A percentile compares a stretch with the other conserved stretches of the same genome.
phyloP scores from a whole-genome alignment of 2,888 invertebrate genomes.

The Scaptomyza polygonia region DNA sequence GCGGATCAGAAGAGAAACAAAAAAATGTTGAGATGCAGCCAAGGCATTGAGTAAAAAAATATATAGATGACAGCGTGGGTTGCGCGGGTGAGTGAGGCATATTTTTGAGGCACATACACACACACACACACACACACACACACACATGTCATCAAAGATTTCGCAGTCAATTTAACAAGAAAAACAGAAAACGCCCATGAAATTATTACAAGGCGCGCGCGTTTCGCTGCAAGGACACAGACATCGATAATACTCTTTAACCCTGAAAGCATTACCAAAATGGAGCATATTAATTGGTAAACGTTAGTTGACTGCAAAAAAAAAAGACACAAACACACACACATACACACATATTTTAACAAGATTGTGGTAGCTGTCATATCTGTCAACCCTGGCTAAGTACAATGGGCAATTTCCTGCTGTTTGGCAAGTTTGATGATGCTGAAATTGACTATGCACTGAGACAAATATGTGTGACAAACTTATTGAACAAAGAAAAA shows the following conservation, averaged over 20 bases:
- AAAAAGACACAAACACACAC: not conserved
- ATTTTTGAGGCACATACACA: not conserved
- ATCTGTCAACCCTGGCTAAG: conserved; percentile 46
- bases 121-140: not conserved
- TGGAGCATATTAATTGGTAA: conserved; percentile 66
- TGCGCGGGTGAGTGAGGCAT: conserved; percentile 3
- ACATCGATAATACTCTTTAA: conserved; percentile 11
- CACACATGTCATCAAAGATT: conserved; percentile 49
- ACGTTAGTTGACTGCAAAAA: conserved; percentile 21
- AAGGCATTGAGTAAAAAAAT: conserved; percentile 23
- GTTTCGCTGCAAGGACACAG: conserved; percentile 11
- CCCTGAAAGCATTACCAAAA: conserved; percentile 22
- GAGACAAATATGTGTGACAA: not conserved
- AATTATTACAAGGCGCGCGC: conserved; percentile 58
- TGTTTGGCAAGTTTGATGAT: conserved; percentile 15
- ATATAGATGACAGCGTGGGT: not conserved
- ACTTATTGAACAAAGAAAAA: no score
- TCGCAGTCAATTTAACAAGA: conserved; percentile 71
- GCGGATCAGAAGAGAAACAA: conserved; percentile 22
- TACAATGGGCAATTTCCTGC: conserved; percentile 82
- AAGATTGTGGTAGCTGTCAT: conserved; percentile 46
- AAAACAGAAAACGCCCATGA: conserved; percentile 54
- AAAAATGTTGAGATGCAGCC: conserved; percentile 42
- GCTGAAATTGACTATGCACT: conserved; percentile 44
- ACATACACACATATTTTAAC: conserved; percentile 31